phyloP scores from a whole-genome alignment of 2,888 invertebrate genomes.

The Acrocyrtus sp. region DNA sequence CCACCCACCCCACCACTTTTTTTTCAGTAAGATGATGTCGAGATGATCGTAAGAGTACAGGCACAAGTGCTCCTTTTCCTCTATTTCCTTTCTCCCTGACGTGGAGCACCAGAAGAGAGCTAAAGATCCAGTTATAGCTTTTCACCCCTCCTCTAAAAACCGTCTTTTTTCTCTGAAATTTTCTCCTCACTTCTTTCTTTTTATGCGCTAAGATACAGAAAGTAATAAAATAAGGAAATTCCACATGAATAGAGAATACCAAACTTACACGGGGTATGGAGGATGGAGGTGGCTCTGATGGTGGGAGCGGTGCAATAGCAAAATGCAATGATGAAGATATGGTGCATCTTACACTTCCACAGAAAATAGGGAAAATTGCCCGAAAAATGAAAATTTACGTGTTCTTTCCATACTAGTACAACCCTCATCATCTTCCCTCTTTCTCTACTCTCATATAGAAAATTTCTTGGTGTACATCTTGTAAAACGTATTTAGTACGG shows the following conservation, averaged over 20 bases:
- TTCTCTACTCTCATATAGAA: no score
- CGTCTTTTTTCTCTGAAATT: no score
- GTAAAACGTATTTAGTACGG: no score
- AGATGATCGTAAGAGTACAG: not conserved
- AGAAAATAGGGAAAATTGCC: slow-evolving; percentile 13
- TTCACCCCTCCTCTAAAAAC: not conserved
- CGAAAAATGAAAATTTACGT: no score
- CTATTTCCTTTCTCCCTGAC: slow-evolving; percentile 5
- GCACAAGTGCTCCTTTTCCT: slow-evolving; percentile 21
- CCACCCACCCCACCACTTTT: slow-evolving; percentile 19
- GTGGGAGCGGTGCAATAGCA: slow-evolving; percentile 25
- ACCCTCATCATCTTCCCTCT: no score
- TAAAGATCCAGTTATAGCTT: not conserved
- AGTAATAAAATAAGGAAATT: slow-evolving; percentile 64
- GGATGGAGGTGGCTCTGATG: slow-evolving; percentile 22
- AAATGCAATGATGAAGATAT: slow-evolving; percentile 46
- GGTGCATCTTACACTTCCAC: slow-evolving; percentile 1
- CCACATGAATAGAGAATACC: slow-evolving; percentile 57
- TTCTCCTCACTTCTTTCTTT: no score
- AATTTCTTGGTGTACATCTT: no score
- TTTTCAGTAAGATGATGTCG: slow-evolving; percentile 30
- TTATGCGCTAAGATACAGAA: slow-evolving; percentile 63
- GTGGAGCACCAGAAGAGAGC: not conserved
- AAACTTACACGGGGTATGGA: slow-evolving; percentile 32
- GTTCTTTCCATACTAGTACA: no score